Base-by-base conservation (phyloP, 1,140 invertebrate genomes). In the Lepeophtheirus salmonis region DNA sequence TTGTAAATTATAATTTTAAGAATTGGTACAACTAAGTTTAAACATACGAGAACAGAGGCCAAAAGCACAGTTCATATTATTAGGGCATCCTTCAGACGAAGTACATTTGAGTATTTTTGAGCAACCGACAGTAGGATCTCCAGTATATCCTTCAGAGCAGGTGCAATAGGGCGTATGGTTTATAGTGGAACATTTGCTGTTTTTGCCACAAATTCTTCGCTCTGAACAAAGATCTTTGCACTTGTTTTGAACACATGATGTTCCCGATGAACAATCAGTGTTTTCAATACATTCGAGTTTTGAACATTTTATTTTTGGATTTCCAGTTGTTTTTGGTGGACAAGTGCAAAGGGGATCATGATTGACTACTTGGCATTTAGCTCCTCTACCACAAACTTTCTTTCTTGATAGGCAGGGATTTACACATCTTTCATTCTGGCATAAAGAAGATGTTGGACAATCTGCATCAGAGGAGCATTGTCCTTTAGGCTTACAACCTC, bases 221-320 rank as follows among this genome's bases (percentile, higher is more conserved):
- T 87, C 73, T 0, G 77, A 77, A 67, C 86, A 90, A 0, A 85
- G 81, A 72, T 89, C 79, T 20, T 82, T 74, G 66, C 86, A 91
- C 68, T 82, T 81, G 18, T 83, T 77, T 69, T 83, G 78, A 17
- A 86, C 75, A 65, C 88, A 92, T 3, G 84, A 79, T 68, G 81
- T 77, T 20, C 78, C 75, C 13, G 71, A 66, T 1, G 71, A 65
- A 68, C 87, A 92, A 64, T 90, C 86, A 20, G 77, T 77, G 65
- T 83, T 83, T 65, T 84, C 81, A 6, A 77, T 75, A 69, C 88
- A 91, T 70, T 89, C 83, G 52, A 83, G 74, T 60, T 77, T 74
- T 2, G 76, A 68, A 67, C 86, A 89, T 68, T 81, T 78, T 1
- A 73, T 64, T 64, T 71, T 54, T 23, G 64, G 66, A 61, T 66